Evolutionary conservation across 2,113 vertebrate genomes (phyloP).

Genomic region (Toxotes chatareus): DNA sequence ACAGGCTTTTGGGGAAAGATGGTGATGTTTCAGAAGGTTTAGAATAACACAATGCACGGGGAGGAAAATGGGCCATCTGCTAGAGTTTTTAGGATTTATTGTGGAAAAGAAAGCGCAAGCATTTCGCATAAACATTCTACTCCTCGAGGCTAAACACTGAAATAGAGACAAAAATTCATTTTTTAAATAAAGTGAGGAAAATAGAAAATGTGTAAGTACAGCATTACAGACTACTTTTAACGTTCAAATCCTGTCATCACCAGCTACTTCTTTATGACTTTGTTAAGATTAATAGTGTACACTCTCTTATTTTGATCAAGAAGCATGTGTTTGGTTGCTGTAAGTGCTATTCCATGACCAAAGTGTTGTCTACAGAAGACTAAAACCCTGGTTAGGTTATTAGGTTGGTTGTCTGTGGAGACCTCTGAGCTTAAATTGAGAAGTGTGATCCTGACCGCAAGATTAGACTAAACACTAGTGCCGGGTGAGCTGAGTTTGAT

Average conservation of each 20-base stretch:
- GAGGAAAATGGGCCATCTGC: slow-evolving; percentile 40
- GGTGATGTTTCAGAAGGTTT: slow-evolving; percentile 21
- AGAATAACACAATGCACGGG: slow-evolving; percentile 10
- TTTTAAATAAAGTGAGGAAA: slow-evolving; percentile 7
- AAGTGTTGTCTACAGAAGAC: not conserved
- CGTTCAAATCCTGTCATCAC: not conserved
- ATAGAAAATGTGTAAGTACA: not conserved
- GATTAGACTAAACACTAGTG: not conserved
- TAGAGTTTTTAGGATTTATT: slow-evolving; percentile 29
- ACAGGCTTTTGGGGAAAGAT: slow-evolving; percentile 7
- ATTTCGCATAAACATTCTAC: slow-evolving; percentile 18
- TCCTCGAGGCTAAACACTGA: slow-evolving; percentile 14
- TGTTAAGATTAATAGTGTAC: not conserved
- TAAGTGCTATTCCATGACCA: not conserved
- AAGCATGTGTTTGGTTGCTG: not conserved
- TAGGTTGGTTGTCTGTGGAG: not conserved
- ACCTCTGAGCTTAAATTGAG: not conserved
- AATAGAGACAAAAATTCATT: slow-evolving; percentile 2
- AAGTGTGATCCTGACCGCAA: not conserved
- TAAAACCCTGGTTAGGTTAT: not conserved
- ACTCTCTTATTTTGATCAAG: not conserved
- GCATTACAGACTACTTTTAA: not conserved
- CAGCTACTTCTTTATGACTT: not conserved
- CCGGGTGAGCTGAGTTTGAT: not conserved
- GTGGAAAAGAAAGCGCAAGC: not conserved